Evolutionary conservation across 2,113 vertebrate genomes (phyloP), one percentile per base, ranked within the genome.

Genomic region (Ascaphus truei): DNA sequence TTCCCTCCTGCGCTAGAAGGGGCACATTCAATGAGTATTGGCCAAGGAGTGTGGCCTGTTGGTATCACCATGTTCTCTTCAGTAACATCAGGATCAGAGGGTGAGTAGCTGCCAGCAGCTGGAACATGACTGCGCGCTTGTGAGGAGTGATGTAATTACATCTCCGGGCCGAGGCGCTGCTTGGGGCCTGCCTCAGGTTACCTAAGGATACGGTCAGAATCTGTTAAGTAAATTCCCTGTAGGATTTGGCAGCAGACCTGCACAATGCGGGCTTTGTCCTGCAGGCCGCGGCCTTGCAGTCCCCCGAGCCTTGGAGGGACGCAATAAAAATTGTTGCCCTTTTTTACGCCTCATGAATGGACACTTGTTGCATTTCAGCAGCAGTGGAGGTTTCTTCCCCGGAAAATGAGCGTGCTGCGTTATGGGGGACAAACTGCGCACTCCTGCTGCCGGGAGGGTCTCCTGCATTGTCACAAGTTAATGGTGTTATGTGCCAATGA

Each of bases 221-320:
- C 79, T 80, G 79, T 83, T 77, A 83, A 71, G 82, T 76, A 56
- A 76, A 10, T 76, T 84, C 83, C 81, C 80, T 67, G 68, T 72
- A 80, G 56, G 80, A 71, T 75, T 23, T 11, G 13, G 77, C 73
- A 58, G 77, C 72, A 73, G 51, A 68, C 3, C 0, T 31, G 75
- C 76, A 88, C 78, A 85, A 83, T 84, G 83, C 76, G 61, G 73
- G 73, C 80, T 83, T 86, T 86, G 73, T 88, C 72, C 80, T 68
- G 48, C 67, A 1, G 10, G 1, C 1, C 34, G 72, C 41, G 76
- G 73, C 73, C 55, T 75, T 80, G 73, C 29, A 63, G 73, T 78
- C 76, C 71, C 80, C 74, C 77, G 73, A 69, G 47, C 69, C 69
- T 77, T 78, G 58, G 58, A 75, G 41, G 50, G 41, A 50, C 61